Evolutionary conservation across 2,113 vertebrate genomes (phyloP).

Genomic region (Vanacampus margaritifer): DNA sequence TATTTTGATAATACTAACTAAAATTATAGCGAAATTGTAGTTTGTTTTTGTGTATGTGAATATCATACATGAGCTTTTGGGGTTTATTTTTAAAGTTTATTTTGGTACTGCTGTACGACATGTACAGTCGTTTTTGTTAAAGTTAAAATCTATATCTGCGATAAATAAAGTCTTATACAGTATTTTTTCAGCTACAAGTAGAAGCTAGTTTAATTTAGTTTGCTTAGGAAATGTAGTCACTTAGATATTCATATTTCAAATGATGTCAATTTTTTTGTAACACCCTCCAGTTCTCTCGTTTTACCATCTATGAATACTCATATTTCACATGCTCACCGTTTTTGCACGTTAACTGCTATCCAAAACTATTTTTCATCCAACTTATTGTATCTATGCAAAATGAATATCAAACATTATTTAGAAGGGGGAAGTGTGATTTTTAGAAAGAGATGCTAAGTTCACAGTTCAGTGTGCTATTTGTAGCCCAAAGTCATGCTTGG

Average conservation of each 20-base stretch:
- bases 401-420: neutral
- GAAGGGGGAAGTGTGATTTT: neutral
- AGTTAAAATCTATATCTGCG: neutral
- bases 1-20: too few relatives aligned
- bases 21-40: too few relatives aligned
- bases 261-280: neutral
- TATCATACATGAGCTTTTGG: too few relatives aligned
- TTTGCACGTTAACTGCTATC: neutral
- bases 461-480: slow-evolving; percentile 43
- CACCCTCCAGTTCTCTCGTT: neutral
- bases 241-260: neutral
- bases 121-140: too few relatives aligned
- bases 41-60: too few relatives aligned
- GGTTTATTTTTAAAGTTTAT: too few relatives aligned
- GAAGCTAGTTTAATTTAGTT: neutral
- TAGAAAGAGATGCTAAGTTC: neutral
- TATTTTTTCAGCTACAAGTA: neutral
- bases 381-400: neutral
- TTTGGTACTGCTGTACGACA: too few relatives aligned
- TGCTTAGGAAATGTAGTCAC: too few relatives aligned
- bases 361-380: neutral
- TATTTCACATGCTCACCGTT: neutral
- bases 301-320: neutral
- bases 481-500: slow-evolving; percentile 37
- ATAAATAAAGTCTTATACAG: neutral